Percentiles rank a stretch among this genome's conserved stretches.
Conservation (phyloP, 2,797 vertebrate species). For the Calcarius lapponicus region DNA sequence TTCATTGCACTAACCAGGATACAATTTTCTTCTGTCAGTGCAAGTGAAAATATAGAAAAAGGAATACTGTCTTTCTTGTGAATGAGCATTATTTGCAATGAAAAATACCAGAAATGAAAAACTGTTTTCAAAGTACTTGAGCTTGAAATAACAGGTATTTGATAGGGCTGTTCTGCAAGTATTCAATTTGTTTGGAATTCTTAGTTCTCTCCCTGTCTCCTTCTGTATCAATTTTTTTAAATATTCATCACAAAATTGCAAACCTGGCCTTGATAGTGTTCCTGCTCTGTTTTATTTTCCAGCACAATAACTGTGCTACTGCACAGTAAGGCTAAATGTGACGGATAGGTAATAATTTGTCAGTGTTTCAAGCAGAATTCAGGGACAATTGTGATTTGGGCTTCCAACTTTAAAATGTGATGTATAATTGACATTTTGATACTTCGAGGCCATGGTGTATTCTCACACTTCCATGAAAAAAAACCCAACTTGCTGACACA, state of each 20-base stretch:
- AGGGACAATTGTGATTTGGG: conserved; percentile 78
- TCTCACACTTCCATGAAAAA: conserved; percentile 81
- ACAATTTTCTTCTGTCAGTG: neutral
- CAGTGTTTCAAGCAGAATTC: conserved; percentile 71
- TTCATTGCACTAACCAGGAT: neutral
- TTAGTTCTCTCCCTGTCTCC: neutral
- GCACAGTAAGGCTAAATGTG: conserved; percentile 45
- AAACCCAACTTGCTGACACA: conserved; percentile 80
- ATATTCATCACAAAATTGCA: conserved; percentile 14
- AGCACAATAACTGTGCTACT: conserved; percentile 4
- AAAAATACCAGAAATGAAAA: neutral
- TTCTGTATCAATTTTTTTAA: neutral
- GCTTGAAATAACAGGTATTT: neutral
- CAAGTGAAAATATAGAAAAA: neutral
- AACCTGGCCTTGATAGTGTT: neutral
- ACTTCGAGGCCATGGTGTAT: conserved; percentile 83
- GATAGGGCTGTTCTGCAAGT: neutral
- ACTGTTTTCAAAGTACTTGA: neutral
- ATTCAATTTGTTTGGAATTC: neutral
- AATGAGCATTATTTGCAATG: neutral
- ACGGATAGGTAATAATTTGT: conserved; percentile 67
- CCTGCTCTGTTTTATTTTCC: conserved; percentile 43
- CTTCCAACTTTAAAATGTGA: conserved; percentile 81
- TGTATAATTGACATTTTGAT: conserved; percentile 84
- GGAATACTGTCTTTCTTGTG: neutral